phyloP scores from a whole-genome alignment of 2,888 invertebrate genomes.

The Lepidonotus clava region DNA sequence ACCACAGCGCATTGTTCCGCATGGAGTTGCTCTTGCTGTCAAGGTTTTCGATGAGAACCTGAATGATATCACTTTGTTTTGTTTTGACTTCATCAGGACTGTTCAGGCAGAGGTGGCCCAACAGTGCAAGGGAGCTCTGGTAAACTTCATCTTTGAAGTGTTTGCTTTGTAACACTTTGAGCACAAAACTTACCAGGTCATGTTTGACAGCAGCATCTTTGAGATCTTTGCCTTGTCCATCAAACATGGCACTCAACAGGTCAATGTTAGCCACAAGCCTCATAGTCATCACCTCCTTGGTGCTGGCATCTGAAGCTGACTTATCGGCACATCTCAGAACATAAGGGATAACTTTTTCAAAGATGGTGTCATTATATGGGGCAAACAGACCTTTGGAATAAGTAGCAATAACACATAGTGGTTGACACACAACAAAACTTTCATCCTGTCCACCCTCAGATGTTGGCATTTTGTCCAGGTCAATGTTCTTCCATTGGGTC shows the following conservation, averaged over 20 bases:
- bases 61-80: background rate
- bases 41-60: background rate
- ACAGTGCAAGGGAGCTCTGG: constrained; percentile 62
- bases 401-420: constrained; percentile 60
- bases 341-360: constrained; percentile 56
- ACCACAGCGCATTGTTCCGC: constrained; percentile 62
- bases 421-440: constrained; percentile 60
- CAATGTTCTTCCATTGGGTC: constrained; percentile 57
- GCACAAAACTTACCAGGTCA: constrained; percentile 30
- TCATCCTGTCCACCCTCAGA: constrained; percentile 26
- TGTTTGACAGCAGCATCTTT: constrained; percentile 18
- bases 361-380: constrained; percentile 57
- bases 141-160: constrained; percentile 55
- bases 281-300: constrained; percentile 35
- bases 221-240: constrained; percentile 60
- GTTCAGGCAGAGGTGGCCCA: constrained; percentile 60
- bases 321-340: background rate
- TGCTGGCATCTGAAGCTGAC: background rate
- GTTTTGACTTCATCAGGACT: constrained; percentile 12
- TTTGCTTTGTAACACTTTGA: constrained; percentile 52
- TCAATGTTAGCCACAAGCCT: constrained; percentile 56
- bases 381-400: constrained; percentile 51
- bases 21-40: background rate
- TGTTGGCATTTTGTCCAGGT: background rate
- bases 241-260: constrained; percentile 61